Base-by-base conservation (phyloP, 2,113 vertebrate genomes). In the Silurus meridionalis region DNA sequence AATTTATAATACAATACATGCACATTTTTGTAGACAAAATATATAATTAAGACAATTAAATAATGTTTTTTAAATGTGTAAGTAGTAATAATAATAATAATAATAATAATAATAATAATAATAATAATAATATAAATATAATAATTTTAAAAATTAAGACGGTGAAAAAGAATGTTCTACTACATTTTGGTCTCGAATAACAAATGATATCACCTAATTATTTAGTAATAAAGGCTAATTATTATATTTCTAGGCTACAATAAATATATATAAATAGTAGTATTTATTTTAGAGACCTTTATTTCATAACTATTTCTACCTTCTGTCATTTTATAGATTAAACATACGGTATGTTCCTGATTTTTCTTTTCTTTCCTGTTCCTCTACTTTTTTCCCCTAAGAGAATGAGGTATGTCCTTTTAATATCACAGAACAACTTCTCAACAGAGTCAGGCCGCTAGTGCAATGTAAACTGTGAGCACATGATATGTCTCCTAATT, bases 381-480 rank as follows among this genome's bases (percentile, higher is more conserved):
- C 17, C 5, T 2, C 17, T 55, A 8, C 7, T 5, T 66, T 53
- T 15, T 57, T 17, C 15, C 46, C 53, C 21, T 11, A 50, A n/a
- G 67, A 11, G 58, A 74, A 61, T 13, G 23, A 64, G 82, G 37
- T 6, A 58, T 81, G 55, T 82, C 64, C 23, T 80, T 80, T 60
- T 28, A 28, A 82, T 60, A 48, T 74, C 46, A 64, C 48, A 63
- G 21, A 74, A 82, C 46, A 82, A 23, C 5, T 53, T 5, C 19
- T 64, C 13, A 63, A 6, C 53, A 75, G 6, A 66, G 28, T 60
- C 3, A 75, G 64, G 37, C 64, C 4, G 57, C 6, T 17, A 25
- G 64, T 71, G 61, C 50, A 55, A 77, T 83, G 85, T 79, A 86
- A 74, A 82, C 74, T 11, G n/a, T 52, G 19, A 74, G 28, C 64